A percentile compares a stretch with the other conserved stretches of the same genome.
Conservation (phyloP, 2,797 vertebrate species). For the Coluber constrictor region DNA sequence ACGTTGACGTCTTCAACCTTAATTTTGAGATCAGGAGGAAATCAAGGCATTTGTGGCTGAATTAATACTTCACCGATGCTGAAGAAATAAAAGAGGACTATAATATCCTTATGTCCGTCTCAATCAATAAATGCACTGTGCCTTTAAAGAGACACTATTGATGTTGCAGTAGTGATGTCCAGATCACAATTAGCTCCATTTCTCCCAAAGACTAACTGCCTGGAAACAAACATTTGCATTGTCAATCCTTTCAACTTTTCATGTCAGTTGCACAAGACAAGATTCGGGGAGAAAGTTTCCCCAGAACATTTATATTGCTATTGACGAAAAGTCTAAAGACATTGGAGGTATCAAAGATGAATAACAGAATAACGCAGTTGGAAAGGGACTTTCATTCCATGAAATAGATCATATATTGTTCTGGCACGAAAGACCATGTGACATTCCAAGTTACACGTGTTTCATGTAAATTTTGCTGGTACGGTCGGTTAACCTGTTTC, state of each 20-base stretch:
- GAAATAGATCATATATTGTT: background rate
- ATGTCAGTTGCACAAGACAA: conserved; percentile 2
- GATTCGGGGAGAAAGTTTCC: background rate
- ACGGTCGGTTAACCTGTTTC: too few species aligned
- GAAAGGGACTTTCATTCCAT: too few species aligned
- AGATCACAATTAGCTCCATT: background rate
- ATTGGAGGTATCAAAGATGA: background rate
- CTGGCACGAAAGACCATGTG: too few species aligned
- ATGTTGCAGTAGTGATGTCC: background rate
- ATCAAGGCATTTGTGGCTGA: background rate
- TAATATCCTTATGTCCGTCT: conserved; percentile 30
- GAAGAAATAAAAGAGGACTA: conserved; percentile 36
- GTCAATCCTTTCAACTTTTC: background rate
- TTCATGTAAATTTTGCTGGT: too few species aligned
- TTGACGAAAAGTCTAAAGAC: background rate
- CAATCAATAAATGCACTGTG: conserved; percentile 29
- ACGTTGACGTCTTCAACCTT: background rate
- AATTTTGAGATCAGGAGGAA: conserved; percentile 14
- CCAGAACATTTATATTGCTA: background rate
- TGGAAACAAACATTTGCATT: background rate
- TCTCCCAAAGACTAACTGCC: conserved; percentile 18
- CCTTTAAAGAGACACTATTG: conserved; percentile 19
- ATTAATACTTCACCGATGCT: conserved; percentile 18
- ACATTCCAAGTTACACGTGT: too few species aligned
- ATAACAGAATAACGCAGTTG: background rate